A percentile compares a stretch with the other conserved stretches of the same genome.
phyloP scores from a whole-genome alignment of 2,113 vertebrate genomes.

The Hydrochoerus hydrochaeris region DNA sequence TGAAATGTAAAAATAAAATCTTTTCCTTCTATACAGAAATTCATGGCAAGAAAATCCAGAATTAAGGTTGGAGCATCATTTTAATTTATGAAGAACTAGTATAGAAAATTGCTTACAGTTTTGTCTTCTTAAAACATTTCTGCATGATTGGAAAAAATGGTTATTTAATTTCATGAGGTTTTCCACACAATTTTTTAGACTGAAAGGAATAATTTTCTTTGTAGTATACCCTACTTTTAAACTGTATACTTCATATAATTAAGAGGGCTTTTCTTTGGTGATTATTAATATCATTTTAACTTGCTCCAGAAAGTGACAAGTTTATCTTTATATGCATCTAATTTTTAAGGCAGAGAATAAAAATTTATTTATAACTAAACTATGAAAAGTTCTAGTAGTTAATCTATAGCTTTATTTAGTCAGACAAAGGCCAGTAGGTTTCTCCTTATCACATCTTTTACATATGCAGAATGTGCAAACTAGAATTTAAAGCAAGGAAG shows the following conservation, averaged over 20 bases:
- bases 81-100: background rate
- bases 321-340: background rate
- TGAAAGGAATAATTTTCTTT: constrained; percentile 1
- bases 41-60: constrained; percentile 26
- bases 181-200: background rate
- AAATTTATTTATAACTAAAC: background rate
- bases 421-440: background rate
- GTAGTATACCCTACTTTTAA: background rate
- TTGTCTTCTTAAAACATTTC: background rate
- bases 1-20: background rate
- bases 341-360: background rate
- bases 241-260: background rate
- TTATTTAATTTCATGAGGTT: background rate
- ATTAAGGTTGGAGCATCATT: background rate
- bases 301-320: background rate
- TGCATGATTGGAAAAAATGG: background rate
- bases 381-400: background rate
- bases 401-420: background rate
- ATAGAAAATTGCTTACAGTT: background rate
- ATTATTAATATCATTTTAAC: constrained; percentile 4
- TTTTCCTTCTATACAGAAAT: background rate
- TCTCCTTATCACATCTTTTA: background rate
- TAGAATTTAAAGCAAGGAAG: background rate
- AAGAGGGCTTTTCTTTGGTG: background rate
- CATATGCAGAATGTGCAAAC: background rate